A percentile compares a stretch with the other conserved stretches of the same genome.
Evolutionary conservation across 2,113 vertebrate species (phyloP).

Genomic region (Puntigrus tetrazona): DNA sequence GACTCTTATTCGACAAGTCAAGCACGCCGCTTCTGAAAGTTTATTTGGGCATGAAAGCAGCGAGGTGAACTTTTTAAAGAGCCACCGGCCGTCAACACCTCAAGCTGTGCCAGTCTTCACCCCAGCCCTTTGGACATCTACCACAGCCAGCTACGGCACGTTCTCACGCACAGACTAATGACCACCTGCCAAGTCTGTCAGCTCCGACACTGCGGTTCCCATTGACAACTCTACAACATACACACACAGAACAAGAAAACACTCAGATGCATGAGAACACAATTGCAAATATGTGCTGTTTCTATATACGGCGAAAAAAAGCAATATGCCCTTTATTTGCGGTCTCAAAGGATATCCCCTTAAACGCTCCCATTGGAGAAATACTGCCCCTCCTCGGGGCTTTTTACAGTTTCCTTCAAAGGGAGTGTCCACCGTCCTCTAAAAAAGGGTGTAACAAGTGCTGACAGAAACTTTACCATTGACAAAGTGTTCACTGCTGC

Average conservation of each 20-base stretch:
- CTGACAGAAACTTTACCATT: background rate
- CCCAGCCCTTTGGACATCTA: conserved; percentile 52
- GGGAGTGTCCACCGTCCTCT: conserved; percentile 2
- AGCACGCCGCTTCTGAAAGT: conserved; percentile 1
- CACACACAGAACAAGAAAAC: background rate
- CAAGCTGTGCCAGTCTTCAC: conserved; percentile 57
- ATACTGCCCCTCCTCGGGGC: background rate
- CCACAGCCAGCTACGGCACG: conserved; percentile 63
- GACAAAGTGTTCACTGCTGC: background rate
- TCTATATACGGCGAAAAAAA: background rate
- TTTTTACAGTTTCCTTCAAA: conserved; percentile 26
- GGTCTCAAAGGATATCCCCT: conserved; percentile 17
- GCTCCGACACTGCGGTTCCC: conserved; percentile 54
- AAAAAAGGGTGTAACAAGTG: background rate
- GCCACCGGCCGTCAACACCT: conserved; percentile 63
- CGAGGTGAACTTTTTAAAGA: conserved; percentile 23
- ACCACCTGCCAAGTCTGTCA: conserved; percentile 68
- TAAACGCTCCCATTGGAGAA: background rate
- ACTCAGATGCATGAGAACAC: conserved; percentile 10
- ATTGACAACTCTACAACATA: conserved; percentile 21
- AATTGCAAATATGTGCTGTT: conserved; percentile 13
- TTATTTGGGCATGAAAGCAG: conserved; percentile 11
- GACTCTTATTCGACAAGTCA: background rate
- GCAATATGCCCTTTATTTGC: background rate
- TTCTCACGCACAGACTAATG: conserved; percentile 73